These are phyloP conservation scores for Drosophila biarmipes DNA, from an alignment of 1,140 invertebrate species.

Conservation along the genomic window DNA sequence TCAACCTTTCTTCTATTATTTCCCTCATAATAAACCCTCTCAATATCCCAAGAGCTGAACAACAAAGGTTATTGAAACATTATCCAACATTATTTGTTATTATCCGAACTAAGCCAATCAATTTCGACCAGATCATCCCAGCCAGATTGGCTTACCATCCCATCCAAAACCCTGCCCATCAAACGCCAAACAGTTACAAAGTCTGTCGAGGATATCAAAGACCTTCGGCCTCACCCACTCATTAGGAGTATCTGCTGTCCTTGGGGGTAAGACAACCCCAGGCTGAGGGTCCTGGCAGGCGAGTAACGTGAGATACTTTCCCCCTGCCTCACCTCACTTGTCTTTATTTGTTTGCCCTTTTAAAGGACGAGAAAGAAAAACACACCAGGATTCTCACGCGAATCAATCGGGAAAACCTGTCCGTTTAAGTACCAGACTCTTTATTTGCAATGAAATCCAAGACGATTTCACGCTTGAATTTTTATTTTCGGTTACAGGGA, in stretches of 20 bases:
- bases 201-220: constrained; percentile 31
- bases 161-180: constrained; percentile 4
- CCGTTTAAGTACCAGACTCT: constrained; percentile 44
- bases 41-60: constrained; percentile 1
- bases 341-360: constrained; percentile 50
- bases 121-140: constrained; percentile 10
- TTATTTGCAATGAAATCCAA: constrained; percentile 79
- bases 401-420: constrained; percentile 68
- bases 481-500: constrained; percentile 35
- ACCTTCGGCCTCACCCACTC: constrained; percentile 32
- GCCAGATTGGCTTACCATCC: constrained; percentile 10
- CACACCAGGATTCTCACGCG: constrained; percentile 74
- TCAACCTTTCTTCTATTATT: neutral
- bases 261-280: constrained; percentile 62
- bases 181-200: constrained; percentile 60
- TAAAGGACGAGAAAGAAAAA: constrained; percentile 64
- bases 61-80: constrained; percentile 54
- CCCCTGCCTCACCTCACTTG: constrained; percentile 8
- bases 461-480: constrained; percentile 71
- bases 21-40: neutral
- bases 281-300: constrained; percentile 48
- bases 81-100: constrained; percentile 41
- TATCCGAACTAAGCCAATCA: constrained; percentile 42
- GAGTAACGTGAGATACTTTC: constrained; percentile 61
- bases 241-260: constrained; percentile 55